Evolutionary conservation across 2,113 vertebrate species (phyloP).

Genomic region (Mesembrinibis cayennensis): DNA sequence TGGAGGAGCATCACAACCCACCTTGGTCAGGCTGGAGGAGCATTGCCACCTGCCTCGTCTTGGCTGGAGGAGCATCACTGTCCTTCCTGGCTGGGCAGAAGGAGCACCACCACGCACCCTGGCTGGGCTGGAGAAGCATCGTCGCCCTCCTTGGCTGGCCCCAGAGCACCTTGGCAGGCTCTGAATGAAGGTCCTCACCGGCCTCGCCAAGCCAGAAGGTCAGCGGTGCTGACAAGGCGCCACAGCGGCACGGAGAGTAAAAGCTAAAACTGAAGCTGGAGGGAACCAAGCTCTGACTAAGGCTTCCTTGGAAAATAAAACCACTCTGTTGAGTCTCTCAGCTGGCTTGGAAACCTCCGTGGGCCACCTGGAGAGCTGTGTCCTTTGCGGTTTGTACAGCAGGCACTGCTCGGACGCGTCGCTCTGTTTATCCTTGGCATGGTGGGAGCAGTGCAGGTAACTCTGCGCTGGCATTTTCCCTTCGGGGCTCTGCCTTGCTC

Average conservation of each 20-base stretch:
- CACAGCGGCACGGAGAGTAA: fast-evolving
- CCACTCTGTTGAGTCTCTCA: not conserved
- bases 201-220: fast-evolving
- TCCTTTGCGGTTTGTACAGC: not conserved
- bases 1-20: not conserved
- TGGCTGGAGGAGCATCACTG: not conserved
- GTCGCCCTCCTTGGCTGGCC: fast-evolving
- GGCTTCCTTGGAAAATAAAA: not conserved
- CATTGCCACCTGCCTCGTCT: not conserved
- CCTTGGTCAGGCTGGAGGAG: not conserved
- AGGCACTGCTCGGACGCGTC: fast-evolving
- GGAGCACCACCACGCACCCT: not conserved
- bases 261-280: not conserved
- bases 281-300: not conserved
- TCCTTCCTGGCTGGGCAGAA: not conserved
- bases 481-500: not conserved
- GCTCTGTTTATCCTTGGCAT: not conserved
- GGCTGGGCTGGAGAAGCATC: not conserved
- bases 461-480: not conserved
- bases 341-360: fast-evolving
- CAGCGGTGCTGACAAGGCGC: not conserved
- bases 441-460: not conserved
- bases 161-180: not conserved
- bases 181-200: not conserved
- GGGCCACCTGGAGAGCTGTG: not conserved